phyloP scores from a whole-genome alignment of 2,888 invertebrate species.

The Nemapogon koenigi region DNA sequence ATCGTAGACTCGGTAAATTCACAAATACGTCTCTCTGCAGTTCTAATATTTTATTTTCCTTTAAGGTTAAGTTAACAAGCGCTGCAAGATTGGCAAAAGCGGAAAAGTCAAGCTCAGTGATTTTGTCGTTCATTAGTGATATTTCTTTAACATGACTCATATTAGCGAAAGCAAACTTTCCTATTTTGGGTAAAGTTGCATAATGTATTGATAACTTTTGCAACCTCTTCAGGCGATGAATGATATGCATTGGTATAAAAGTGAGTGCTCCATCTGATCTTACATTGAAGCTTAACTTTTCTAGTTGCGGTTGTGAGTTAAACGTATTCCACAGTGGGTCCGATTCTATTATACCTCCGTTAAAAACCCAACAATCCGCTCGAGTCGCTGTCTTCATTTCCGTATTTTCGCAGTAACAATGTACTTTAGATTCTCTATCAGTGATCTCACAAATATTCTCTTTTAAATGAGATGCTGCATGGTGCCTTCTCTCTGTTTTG shows the following conservation, averaged over 20 bases:
- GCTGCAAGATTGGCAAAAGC: conserved; percentile 77
- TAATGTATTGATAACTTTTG: conserved; percentile 74
- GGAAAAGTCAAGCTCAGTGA: conserved; percentile 71
- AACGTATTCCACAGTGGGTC: conserved; percentile 78
- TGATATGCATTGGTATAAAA: conserved; percentile 73
- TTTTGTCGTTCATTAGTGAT: conserved; percentile 73
- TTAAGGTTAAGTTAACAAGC: conserved; percentile 74
- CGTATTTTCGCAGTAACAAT: conserved; percentile 71
- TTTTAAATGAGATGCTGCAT: conserved; percentile 35
- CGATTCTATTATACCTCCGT: conserved; percentile 69
- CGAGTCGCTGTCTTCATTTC: conserved; percentile 66
- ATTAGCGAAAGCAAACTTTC: conserved; percentile 77
- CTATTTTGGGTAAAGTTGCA: conserved; percentile 73
- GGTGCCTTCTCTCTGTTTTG: conserved; percentile 52
- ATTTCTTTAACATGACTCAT: conserved; percentile 74
- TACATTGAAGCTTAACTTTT: conserved; percentile 73
- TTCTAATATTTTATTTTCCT: conserved; percentile 78
- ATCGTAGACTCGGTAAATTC: conserved; percentile 73
- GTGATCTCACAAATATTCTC: conserved; percentile 67
- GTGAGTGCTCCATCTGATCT: conserved; percentile 72
- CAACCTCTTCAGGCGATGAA: conserved; percentile 70
- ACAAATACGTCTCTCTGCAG: conserved; percentile 79
- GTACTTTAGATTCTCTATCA: conserved; percentile 62
- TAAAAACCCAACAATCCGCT: conserved; percentile 82
- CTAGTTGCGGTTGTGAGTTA: conserved; percentile 71